Base-by-base conservation (phyloP, 1,140 invertebrate species). In the Philopotamus ludificatus region DNA sequence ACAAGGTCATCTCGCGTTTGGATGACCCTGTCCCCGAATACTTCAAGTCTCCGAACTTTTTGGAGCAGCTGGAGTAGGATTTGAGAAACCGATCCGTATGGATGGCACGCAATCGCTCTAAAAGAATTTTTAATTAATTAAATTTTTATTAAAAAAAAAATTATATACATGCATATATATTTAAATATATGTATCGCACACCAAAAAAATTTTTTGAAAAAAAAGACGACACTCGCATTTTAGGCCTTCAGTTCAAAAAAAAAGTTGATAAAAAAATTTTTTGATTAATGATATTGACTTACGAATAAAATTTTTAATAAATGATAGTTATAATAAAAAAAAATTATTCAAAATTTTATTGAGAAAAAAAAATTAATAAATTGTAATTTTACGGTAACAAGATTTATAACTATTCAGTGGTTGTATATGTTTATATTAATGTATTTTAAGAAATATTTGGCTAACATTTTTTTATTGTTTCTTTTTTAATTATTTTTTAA, bases 41-140 rank as follows among this genome's bases (percentile, higher is more conserved):
- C 84, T 99, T 99, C 88, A 99, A 99, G 82, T 94, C 93, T 71
- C 94, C 95, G 44, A 97, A 99, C 84, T 99, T 99, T 85, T 88
- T 99, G 78, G 95, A 99, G 80, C 95, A 98, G 81, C 87, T 99
- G 69, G 96, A 97, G 86, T 96, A 28, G 58, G 49, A 55, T 16
- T 49, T 20, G 20, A 23, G 50, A 62, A 20, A 44, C 57, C 49
- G 23, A 22, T 47, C 44, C 34, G 41, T 18, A 10, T 34, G 44
- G 25, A 25, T 26, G 54, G 15, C 26, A 41, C 54, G 39, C 54
- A 57, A 42, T 57, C 54, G 23, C 53, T 45, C 7, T 42, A 44
- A 49, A n/a, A 64, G 42, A 63, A 63, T 59, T 58, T 45, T 55
- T 57, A 41, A 59, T 61, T 60, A 54, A 55, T 53, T 51, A 68